Base-by-base conservation (phyloP, 2,888 invertebrate species). In the Caradrina clavipalpis region DNA sequence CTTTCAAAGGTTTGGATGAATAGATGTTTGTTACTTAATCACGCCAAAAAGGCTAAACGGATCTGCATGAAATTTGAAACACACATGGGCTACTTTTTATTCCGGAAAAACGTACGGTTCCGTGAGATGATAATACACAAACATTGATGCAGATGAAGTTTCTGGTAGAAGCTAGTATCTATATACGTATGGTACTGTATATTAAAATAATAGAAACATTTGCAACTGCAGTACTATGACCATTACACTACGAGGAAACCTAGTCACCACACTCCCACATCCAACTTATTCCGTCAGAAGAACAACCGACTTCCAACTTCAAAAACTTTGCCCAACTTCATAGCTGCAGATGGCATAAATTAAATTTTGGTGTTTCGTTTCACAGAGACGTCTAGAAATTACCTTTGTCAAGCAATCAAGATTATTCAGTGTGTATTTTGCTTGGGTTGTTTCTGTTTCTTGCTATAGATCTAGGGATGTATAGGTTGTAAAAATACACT, bases 231-330 rank as follows among this genome's bases (percentile, higher is more conserved):
- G 51, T 65, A 68, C 11, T 39, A 13, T 76, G 65, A 56, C 58
- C 79, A 83, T 85, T 87, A 87, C 82, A 84, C 82, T 82, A 85
- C 80, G 83, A 82, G 77, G 57, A 84, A 87, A 87, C 76, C 80
- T 76, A 57, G 63, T 55, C 64, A 71, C 76, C 79, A 74, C 74
- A 66, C 79, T 82, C 85, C 88, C 86, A 86, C 85, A 88, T 88
- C 87, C 83, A 78, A 78, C 76, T 87, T 88, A 86, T 84, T 70
- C 83, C 85, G 86, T 86, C 80, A 82, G 76, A 86, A 86, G 82
- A 86, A 86, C 86, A 88, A 89, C 88, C 87, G 89, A 89, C 89
- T 87, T 86, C 77, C 66, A 85, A 89, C 83, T 90, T 58, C 45
- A 35, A 70, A 74, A 84, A 90, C 86, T 87, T 88, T 72, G 64